Conservation (phyloP, 2,888 invertebrate genomes). For the Acleris sparsana region DNA sequence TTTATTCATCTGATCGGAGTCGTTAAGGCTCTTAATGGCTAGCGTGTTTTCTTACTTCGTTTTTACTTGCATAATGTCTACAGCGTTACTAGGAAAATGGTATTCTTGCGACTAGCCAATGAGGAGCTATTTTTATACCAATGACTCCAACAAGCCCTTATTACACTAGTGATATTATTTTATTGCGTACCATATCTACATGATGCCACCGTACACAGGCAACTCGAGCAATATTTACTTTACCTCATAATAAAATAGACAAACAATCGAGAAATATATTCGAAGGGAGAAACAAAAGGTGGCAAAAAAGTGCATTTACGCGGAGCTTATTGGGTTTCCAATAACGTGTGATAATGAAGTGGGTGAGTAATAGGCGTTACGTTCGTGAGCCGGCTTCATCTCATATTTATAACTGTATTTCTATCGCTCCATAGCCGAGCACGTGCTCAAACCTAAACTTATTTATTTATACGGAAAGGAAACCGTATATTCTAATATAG, state of each 20-base stretch:
- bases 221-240: slow-evolving; percentile 52
- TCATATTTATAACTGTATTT: slow-evolving; percentile 68
- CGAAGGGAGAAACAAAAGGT: slow-evolving; percentile 48
- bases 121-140: slow-evolving; percentile 23
- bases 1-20: slow-evolving; percentile 77
- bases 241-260: slow-evolving; percentile 53
- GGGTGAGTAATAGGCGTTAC: slow-evolving; percentile 50
- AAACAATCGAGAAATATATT: slow-evolving; percentile 45
- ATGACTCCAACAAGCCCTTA: slow-evolving; percentile 22
- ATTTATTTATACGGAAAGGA: slow-evolving; percentile 45
- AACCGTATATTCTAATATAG: slow-evolving; percentile 41
- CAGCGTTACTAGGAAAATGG: slow-evolving; percentile 40
- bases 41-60: slow-evolving; percentile 65
- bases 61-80: slow-evolving; percentile 67
- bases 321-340: slow-evolving; percentile 64
- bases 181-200: slow-evolving; percentile 47
- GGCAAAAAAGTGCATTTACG: slow-evolving; percentile 52
- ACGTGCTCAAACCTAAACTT: slow-evolving; percentile 47
- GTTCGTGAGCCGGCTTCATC: slow-evolving; percentile 56
- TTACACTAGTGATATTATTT: slow-evolving; percentile 36
- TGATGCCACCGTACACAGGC: slow-evolving; percentile 47
- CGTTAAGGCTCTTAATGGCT: slow-evolving; percentile 74
- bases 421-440: slow-evolving; percentile 51
- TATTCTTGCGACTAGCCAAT: slow-evolving; percentile 1
- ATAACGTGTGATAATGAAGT: slow-evolving; percentile 69